These are phyloP conservation scores for Tenthredo amoena DNA, from an alignment of 2,888 invertebrate species.

Conservation along the genomic window DNA sequence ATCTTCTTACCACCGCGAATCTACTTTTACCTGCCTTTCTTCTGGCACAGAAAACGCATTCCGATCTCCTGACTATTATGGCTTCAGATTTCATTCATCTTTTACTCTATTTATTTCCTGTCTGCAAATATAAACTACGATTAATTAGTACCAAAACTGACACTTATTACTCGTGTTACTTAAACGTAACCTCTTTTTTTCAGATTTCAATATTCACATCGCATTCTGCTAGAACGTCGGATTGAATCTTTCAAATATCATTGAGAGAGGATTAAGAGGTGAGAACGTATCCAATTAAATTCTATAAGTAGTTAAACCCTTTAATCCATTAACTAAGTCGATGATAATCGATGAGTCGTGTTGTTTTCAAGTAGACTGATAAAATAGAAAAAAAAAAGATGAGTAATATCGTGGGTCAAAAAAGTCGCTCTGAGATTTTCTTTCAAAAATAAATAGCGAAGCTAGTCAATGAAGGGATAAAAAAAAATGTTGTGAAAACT, in stretches of 20 bases:
- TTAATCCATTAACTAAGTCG: background rate
- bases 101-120: constrained; percentile 6
- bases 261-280: constrained; percentile 17
- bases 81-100: constrained; percentile 51
- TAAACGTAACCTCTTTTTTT: constrained; percentile 41
- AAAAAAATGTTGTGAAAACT: background rate
- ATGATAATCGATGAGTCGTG: constrained; percentile 7
- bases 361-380: background rate
- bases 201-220: background rate
- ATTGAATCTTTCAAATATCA: constrained; percentile 18
- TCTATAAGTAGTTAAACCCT: background rate
- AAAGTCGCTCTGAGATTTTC: background rate
- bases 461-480: background rate
- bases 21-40: constrained; percentile 55
- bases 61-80: constrained; percentile 64
- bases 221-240: background rate
- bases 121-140: background rate
- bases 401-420: background rate
- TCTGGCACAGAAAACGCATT: constrained; percentile 64
- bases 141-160: background rate
- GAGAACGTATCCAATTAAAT: background rate
- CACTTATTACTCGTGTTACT: background rate
- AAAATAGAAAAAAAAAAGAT: background rate
- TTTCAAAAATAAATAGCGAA: background rate
- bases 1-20: constrained; percentile 36